Conservation (phyloP, 2,888 invertebrate species). For the Drosophila kokeensis region DNA sequence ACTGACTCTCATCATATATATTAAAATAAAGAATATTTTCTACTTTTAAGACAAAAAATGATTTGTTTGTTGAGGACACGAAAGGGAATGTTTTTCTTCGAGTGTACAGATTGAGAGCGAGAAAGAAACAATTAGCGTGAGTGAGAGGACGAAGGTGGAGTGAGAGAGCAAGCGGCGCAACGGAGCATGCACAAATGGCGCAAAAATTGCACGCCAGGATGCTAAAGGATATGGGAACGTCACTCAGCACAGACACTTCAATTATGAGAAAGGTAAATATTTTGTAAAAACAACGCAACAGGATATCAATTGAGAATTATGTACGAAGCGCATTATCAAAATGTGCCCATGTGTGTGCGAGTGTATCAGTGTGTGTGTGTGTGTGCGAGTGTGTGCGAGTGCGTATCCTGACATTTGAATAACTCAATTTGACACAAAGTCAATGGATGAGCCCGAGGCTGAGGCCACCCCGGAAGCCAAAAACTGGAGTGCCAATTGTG, state of each 20-base stretch:
- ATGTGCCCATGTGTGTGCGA: constrained; percentile 69
- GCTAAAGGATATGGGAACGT: constrained; percentile 56
- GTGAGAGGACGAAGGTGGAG: not conserved
- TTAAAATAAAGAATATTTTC: not conserved
- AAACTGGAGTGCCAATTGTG: constrained; percentile 61
- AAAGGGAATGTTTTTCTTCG: not conserved
- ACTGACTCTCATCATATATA: not conserved
- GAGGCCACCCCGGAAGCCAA: constrained; percentile 78
- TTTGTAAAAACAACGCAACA: constrained; percentile 84
- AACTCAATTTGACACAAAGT: constrained; percentile 80
- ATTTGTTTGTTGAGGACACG: not conserved
- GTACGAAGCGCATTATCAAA: constrained; percentile 68
- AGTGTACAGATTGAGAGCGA: not conserved
- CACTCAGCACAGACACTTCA: constrained; percentile 75
- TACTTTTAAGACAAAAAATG: not conserved
- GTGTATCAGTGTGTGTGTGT: constrained; percentile 11
- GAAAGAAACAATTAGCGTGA: not conserved
- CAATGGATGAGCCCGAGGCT: constrained; percentile 71
- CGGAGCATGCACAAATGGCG: constrained; percentile 63
- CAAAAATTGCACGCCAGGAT: constrained; percentile 67
- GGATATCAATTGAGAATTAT: constrained; percentile 83
- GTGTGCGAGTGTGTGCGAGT: constrained; percentile 9
- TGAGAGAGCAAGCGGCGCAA: not conserved
- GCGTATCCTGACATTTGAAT: constrained; percentile 66
- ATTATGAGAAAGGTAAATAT: constrained; percentile 83